Base-by-base conservation (phyloP, 2,113 vertebrate genomes). In the Silurus glanis region DNA sequence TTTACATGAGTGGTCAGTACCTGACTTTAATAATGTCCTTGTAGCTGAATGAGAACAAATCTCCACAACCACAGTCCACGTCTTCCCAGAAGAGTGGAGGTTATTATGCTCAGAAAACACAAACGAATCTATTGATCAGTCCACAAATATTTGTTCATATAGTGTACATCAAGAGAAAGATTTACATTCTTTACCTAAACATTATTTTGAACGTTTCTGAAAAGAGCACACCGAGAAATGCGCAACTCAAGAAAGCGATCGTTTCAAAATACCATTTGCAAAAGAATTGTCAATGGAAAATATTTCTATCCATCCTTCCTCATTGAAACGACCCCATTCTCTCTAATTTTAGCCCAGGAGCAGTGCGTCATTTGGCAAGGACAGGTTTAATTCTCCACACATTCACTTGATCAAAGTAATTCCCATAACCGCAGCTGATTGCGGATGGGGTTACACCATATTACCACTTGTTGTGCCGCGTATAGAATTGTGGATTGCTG, bases 401-500 rank as follows among this genome's bases (percentile, higher is more conserved):
- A 45, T 69, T 47, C 21, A 45, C 51, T 37, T 71, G 66, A 83
- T 83, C 66, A 83, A 83, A 83, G 64, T 55, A 51, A 83, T 53
- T 83, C 47, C 49, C 49, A 28, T 51, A 66, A 69, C 49, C 0
- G 16, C 51, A 21, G 25, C 64, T 71, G 64, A 83, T 23, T 83
- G 25, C 1, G 25, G 49, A 56, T 83, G 64, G 13, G 74, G 51
- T 78, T 78, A 9, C 51, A 55, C 51, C 25, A 8, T 19, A 69
- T 69, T 83, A 21, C 16, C n/a, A 37, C 51, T 19, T 53, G 28
- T 58, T 83, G 64, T 56, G 51, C 25, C 6, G 10, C 55, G 51
- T 25, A 55, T n/a, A 78, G 23, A 25, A 78, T n/a, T 78, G 74
- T 56, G 51, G 23, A 55, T 6, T 76, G 61, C 58, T 76, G 83